Evolutionary conservation across 2,113 vertebrate species (phyloP).

Genomic region (Gobius niger): DNA sequence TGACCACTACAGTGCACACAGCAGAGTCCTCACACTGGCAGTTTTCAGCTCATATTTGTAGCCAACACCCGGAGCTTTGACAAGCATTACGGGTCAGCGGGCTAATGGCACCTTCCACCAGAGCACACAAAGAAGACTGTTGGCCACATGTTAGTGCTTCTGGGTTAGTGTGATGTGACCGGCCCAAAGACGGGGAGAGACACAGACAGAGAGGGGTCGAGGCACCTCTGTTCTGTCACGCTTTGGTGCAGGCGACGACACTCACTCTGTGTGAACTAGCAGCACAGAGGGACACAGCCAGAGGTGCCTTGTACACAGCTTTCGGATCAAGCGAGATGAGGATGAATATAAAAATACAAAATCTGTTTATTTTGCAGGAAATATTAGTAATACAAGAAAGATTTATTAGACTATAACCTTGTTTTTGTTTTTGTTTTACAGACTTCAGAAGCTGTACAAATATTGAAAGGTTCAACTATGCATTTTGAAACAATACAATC

Average conservation of each 20-base stretch:
- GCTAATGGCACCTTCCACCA: constrained; percentile 32
- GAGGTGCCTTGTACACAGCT: neutral
- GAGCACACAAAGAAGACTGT: constrained; percentile 40
- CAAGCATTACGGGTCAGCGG: constrained; percentile 37
- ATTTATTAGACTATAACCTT: no score
- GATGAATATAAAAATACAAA: no score
- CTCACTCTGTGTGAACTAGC: constrained; percentile 24
- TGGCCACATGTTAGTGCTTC: constrained; percentile 45
- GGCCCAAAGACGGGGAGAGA: constrained; percentile 36
- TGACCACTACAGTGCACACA: constrained; percentile 8
- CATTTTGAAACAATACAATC: no score
- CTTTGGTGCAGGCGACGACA: constrained; percentile 57
- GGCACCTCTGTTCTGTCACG: constrained; percentile 59
- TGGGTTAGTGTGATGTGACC: constrained; percentile 50
- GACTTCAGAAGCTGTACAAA: no score
- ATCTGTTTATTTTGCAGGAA: no score
- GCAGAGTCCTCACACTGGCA: constrained; percentile 6
- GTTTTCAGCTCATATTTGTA: constrained; percentile 38
- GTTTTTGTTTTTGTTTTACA: no score
- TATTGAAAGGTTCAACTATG: no score
- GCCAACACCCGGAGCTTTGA: constrained; percentile 36
- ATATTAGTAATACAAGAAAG: no score
- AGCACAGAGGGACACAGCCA: constrained; percentile 2
- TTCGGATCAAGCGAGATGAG: no score
- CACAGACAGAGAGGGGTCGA: constrained; percentile 40